Percentiles rank a stretch among this genome's conserved stretches.
Evolutionary conservation across 2,888 invertebrate species (phyloP).

Genomic region (Oscheius sp.): DNA sequence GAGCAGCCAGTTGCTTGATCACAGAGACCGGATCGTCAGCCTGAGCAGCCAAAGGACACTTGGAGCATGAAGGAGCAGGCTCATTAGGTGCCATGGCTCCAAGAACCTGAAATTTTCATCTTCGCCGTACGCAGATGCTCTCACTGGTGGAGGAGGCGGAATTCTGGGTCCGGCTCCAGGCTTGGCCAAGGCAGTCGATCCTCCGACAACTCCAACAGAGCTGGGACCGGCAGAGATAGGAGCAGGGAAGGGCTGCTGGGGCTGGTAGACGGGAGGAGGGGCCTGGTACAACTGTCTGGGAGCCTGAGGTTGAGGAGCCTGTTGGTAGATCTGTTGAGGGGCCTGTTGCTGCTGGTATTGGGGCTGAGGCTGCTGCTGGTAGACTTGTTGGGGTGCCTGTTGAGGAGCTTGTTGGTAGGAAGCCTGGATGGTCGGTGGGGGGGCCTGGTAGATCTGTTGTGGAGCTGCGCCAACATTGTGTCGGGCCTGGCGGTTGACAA

Average conservation of each 20-base stretch:
- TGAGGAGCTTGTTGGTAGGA: slow-evolving; percentile 16
- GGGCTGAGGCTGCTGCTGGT: slow-evolving; percentile 28
- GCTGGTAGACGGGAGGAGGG: slow-evolving; percentile 9
- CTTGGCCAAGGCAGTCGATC: slow-evolving; percentile 9
- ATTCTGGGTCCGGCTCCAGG: slow-evolving; percentile 39
- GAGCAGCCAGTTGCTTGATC: slow-evolving; percentile 57
- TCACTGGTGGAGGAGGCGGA: slow-evolving; percentile 52
- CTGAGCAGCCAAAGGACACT: slow-evolving; percentile 44
- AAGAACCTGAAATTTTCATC: slow-evolving; percentile 2
- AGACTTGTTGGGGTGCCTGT: slow-evolving; percentile 12
- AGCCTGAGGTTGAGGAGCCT: slow-evolving; percentile 11
- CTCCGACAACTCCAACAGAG: slow-evolving; percentile 35
- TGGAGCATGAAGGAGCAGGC: slow-evolving; percentile 47
- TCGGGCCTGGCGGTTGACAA: slow-evolving; percentile 23
- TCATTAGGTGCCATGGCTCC: slow-evolving; percentile 42
- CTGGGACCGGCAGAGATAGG: neutral
- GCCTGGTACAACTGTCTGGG: slow-evolving; percentile 16
- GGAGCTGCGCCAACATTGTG: slow-evolving; percentile 3
- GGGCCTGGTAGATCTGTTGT: slow-evolving; percentile 18
- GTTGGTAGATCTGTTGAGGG: slow-evolving; percentile 16
- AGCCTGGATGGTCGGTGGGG: slow-evolving; percentile 2
- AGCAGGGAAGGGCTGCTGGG: neutral
- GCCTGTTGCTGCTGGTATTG: slow-evolving; percentile 18
- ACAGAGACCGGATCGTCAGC: slow-evolving; percentile 60
- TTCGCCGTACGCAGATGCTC: neutral